These are phyloP conservation scores for Eutrigla gurnardus DNA, from an alignment of 2,797 vertebrate genomes.

Conservation along the genomic window DNA sequence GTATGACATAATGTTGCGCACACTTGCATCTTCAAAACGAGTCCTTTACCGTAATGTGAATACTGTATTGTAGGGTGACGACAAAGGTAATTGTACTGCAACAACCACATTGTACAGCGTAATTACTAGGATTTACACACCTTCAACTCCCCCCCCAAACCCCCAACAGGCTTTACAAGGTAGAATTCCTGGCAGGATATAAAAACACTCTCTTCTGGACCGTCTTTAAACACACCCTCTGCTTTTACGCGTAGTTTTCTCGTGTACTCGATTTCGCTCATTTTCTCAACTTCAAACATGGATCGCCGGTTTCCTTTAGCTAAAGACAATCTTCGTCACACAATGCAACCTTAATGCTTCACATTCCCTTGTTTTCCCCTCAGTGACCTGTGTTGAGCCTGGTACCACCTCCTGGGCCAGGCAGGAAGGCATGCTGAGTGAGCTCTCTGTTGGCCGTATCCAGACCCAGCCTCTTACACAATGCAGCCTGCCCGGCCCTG, in stretches of 20 bases:
- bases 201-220: conserved; percentile 37
- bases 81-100: conserved; percentile 62
- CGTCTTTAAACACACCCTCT: conserved; percentile 37
- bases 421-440: conserved; percentile 83
- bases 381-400: conserved; percentile 77
- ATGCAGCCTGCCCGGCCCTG: conserved; percentile 69
- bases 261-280: not conserved
- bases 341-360: conserved; percentile 41
- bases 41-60: conserved; percentile 47
- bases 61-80: conserved; percentile 36
- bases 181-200: conserved; percentile 64
- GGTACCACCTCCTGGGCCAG: conserved; percentile 74
- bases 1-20: conserved; percentile 30
- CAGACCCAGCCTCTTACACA: conserved; percentile 86
- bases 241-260: conserved; percentile 17
- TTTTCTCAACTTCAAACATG: conserved; percentile 20
- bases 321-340: conserved; percentile 37
- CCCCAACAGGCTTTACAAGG: conserved; percentile 56
- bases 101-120: conserved; percentile 43
- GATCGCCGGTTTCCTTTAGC: conserved; percentile 10
- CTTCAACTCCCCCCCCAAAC: conserved; percentile 24
- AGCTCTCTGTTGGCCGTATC: conserved; percentile 75
- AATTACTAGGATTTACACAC: conserved; percentile 69
- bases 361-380: conserved; percentile 38
- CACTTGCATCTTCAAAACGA: conserved; percentile 44